Evolutionary conservation across 2,797 vertebrate species (phyloP), one percentile per base, ranked within the genome.

Genomic region (Alfaro cultratus): DNA sequence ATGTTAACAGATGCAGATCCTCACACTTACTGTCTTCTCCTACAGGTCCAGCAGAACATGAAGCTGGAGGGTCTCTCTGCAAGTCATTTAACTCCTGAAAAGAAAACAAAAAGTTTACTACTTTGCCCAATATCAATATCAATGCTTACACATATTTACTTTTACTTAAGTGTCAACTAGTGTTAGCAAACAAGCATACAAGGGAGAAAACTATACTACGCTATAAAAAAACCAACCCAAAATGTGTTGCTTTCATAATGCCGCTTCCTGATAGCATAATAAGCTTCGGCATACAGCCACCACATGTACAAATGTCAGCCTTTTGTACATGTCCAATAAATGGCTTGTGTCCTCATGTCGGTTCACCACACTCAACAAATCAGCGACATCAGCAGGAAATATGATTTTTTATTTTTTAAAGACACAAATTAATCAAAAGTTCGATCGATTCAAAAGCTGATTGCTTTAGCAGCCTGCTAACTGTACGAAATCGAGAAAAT

Each of bases 1-100:
- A 68, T 68, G 21, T 1, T 8, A 73, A 43, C 8, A 31, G 12
- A 64, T 49, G 9, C 71, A 1, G 18, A 46, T 74, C 26, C 0
- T 64, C 11, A 75, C 34, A 95, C 95, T 94, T 89, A 96, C 95
- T 79, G 86, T 96, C 95, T 18, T 96, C 95, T 31, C 94, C 94
- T 2, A 95, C 94, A 21, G 95, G 95, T 82, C 95, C 95, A 81
- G 95, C 95, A 64, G 95, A 96, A 82, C 95, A 96, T 41, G 94
- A 94, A 53, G 95, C 93, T 74, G 95, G 95, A 77, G 95, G 95
- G 51, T 96, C 95, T 83, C 87, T 94, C 84, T 92, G 89, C 12
- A 96, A 85, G 77, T 96, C 95, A 64, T 83, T 86, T 68, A 96
- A 85, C 83, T 96, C 95, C 95, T 96, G 79, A 15, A 81, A 74